These are phyloP conservation scores for Tetramorium simillimum DNA, from an alignment of 1,140 invertebrate genomes.

Conservation along the genomic window DNA sequence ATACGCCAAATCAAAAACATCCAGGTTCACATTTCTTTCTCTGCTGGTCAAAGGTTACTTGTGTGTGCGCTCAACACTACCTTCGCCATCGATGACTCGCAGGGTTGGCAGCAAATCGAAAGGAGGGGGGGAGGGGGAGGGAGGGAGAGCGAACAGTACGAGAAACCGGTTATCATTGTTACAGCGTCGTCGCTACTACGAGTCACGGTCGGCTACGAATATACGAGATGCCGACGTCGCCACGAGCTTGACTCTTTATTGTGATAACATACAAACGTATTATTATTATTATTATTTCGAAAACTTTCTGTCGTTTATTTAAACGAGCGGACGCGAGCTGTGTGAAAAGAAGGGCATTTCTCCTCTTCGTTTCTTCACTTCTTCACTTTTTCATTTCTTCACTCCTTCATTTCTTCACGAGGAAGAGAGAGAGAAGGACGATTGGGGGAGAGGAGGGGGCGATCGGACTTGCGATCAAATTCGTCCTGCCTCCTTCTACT, in stretches of 20 bases:
- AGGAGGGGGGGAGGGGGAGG: not conserved
- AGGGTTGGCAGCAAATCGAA: conserved; percentile 35
- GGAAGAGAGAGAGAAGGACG: not conserved
- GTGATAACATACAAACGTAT: not conserved
- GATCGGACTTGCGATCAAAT: conserved; percentile 7
- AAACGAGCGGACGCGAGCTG: not conserved
- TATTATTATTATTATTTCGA: conserved; percentile 16
- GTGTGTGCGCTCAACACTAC: not conserved
- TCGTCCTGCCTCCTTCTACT: not conserved
- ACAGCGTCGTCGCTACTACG: conserved; percentile 46
- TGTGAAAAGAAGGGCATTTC: not conserved
- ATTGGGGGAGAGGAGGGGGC: not conserved
- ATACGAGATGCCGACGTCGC: not conserved
- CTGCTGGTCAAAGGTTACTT: not conserved
- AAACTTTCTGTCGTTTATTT: conserved; percentile 1
- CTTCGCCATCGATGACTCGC: conserved; percentile 48
- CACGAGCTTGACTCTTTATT: not conserved
- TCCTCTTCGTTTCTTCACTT: no score
- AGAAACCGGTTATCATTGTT: conserved; percentile 60
- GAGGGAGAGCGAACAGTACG: conserved; percentile 20
- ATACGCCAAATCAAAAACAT: conserved; percentile 6
- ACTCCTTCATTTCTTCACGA: no score
- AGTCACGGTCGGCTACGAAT: conserved; percentile 44
- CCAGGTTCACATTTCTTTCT: not conserved
- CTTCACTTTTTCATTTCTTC: no score